These are phyloP conservation scores for Cantharis rufa DNA, from an alignment of 2,888 invertebrate genomes.

Conservation along the genomic window DNA sequence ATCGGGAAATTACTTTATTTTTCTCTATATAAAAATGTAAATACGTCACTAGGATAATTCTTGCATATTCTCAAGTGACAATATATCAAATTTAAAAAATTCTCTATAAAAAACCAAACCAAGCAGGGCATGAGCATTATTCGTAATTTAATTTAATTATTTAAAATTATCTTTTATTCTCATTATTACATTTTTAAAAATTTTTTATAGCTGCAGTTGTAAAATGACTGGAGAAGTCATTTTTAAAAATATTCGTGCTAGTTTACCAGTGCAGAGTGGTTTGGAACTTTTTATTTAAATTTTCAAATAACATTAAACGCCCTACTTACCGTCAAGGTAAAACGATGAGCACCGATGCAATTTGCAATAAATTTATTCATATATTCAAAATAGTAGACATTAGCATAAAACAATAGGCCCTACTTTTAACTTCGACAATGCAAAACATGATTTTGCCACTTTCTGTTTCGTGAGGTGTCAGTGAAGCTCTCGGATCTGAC, in stretches of 20 bases:
- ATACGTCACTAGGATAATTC: too few relatives aligned
- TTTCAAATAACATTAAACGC: constrained; percentile 10
- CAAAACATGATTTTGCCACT: constrained; percentile 42
- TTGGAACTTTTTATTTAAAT: constrained; percentile 3
- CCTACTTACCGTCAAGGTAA: constrained; percentile 18
- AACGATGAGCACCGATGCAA: constrained; percentile 22
- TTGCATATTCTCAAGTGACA: too few relatives aligned
- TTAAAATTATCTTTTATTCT: too few relatives aligned
- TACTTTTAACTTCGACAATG: constrained; percentile 37
- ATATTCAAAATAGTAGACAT: constrained; percentile 34
- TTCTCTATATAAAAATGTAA: too few relatives aligned
- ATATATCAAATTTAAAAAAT: too few relatives aligned
- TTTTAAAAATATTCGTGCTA: background rate
- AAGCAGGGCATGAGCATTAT: too few relatives aligned
- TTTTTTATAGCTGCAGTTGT: too few relatives aligned
- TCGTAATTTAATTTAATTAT: too few relatives aligned
- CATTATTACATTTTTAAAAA: too few relatives aligned
- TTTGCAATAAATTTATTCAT: constrained; percentile 34
- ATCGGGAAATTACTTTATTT: too few relatives aligned
- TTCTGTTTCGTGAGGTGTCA: constrained; percentile 43
- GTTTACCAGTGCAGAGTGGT: background rate
- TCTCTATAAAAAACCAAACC: too few relatives aligned
- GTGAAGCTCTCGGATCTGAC: constrained; percentile 41
- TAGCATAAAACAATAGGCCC: constrained; percentile 37
- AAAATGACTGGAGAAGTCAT: background rate